A percentile compares a stretch with the other conserved stretches of the same genome.
Evolutionary conservation across 2,888 invertebrate species (phyloP).

Genomic region (Noctua pronuba): DNA sequence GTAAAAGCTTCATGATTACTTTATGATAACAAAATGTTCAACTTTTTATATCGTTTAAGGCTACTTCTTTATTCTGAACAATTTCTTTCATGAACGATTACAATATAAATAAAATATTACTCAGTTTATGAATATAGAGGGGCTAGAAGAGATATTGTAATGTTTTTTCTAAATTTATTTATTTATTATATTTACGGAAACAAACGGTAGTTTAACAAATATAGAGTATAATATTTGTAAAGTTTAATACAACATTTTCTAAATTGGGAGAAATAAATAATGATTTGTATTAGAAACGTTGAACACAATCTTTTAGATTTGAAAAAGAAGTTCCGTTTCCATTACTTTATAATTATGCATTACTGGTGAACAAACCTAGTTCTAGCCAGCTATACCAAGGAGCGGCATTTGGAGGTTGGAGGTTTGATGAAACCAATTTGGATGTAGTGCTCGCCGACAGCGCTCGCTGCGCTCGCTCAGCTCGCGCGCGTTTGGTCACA

Average conservation of each 20-base stretch:
- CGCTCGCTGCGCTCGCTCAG: too few species aligned
- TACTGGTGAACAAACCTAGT: neutral
- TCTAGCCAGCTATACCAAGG: too few species aligned
- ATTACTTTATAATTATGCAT: neutral
- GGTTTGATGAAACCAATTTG: too few species aligned
- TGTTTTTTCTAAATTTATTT: neutral
- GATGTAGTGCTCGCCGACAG: too few species aligned
- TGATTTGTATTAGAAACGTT: neutral
- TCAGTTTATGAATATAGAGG: neutral
- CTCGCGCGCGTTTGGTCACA: too few species aligned
- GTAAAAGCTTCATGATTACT: conserved; percentile 27
- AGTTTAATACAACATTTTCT: neutral
- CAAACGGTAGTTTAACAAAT: too few species aligned
- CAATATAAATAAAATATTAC: conserved; percentile 45
- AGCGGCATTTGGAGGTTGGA: too few species aligned
- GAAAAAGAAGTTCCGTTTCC: neutral
- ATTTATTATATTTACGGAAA: neutral
- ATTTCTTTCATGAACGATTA: conserved; percentile 47
- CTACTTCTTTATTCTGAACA: conserved; percentile 44
- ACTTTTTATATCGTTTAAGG: conserved; percentile 46
- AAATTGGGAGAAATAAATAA: neutral
- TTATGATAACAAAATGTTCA: conserved; percentile 39
- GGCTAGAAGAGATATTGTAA: conserved; percentile 15
- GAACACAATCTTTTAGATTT: neutral
- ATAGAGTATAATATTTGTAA: too few species aligned